Percentiles rank a stretch among this genome's conserved stretches.
These are phyloP conservation scores for Lacerta bilineata DNA, from an alignment of 2,797 vertebrate species.

Conservation along the genomic window DNA sequence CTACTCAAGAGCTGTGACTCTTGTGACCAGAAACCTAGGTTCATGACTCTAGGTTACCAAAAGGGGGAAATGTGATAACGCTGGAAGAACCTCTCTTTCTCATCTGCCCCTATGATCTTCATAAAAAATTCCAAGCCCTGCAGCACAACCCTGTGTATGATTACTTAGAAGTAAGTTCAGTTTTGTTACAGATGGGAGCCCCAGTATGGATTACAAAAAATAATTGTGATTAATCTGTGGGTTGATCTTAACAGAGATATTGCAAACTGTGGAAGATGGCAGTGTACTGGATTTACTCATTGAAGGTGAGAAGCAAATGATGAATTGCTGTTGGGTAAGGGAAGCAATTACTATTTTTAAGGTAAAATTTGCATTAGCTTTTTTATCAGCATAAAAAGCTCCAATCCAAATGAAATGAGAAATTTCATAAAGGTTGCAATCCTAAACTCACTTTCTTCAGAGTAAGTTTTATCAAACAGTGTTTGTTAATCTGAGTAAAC, in stretches of 20 bases:
- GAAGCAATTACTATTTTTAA: background rate
- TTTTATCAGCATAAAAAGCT: background rate
- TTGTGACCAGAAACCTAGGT: slow-evolving; percentile 14
- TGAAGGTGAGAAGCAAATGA: slow-evolving; percentile 84
- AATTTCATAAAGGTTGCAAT: background rate
- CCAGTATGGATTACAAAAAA: slow-evolving; percentile 3
- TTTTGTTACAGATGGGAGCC: background rate
- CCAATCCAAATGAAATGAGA: background rate
- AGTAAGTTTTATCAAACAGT: background rate
- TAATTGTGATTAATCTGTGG: slow-evolving; percentile 6
- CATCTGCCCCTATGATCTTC: background rate
- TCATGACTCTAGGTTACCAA: background rate
- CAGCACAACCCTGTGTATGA: background rate
- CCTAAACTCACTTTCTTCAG: background rate
- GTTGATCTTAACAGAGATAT: slow-evolving; percentile 81
- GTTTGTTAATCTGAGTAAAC: background rate
- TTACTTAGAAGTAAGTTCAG: background rate
- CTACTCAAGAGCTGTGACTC: background rate
- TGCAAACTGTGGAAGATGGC: slow-evolving; percentile 83
- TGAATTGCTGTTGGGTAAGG: background rate
- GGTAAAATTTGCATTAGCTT: background rate
- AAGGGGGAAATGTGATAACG: background rate
- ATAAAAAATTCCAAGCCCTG: slow-evolving; percentile 2
- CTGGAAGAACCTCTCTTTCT: background rate
- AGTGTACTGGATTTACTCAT: slow-evolving; percentile 81